phyloP scores from a whole-genome alignment of 2,888 invertebrate species.

The Thymelicus acteon region DNA sequence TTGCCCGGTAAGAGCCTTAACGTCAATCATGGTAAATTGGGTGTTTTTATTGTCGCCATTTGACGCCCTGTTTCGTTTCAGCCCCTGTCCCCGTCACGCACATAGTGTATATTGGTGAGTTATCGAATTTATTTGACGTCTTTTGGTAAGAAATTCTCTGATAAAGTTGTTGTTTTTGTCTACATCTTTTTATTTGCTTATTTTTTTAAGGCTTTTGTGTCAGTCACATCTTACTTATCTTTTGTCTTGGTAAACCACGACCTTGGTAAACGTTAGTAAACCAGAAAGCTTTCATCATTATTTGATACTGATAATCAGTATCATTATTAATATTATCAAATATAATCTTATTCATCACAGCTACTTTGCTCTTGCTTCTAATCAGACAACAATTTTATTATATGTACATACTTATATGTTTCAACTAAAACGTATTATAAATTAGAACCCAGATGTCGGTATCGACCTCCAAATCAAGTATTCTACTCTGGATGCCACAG shows the following conservation, averaged over 20 bases:
- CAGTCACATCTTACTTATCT: too few species aligned
- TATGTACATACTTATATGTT: not conserved
- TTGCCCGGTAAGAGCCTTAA: conserved; percentile 40
- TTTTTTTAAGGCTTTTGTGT: too few species aligned
- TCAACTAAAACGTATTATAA: not conserved
- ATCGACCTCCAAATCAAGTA: conserved; percentile 44
- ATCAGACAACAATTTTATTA: conserved; percentile 2
- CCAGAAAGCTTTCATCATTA: too few species aligned
- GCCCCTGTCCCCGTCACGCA: conserved; percentile 24
- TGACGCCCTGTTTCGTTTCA: conserved; percentile 34
- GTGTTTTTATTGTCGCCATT: conserved; percentile 34
- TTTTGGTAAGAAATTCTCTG: conserved; percentile 5
- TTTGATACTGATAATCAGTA: too few species aligned
- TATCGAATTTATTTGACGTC: conserved; percentile 19
- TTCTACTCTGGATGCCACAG: conserved; percentile 46
- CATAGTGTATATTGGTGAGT: conserved; percentile 49
- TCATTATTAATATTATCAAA: too few species aligned
- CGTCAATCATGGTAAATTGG: conserved; percentile 34
- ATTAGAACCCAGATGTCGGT: conserved; percentile 50
- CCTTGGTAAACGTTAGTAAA: too few species aligned
- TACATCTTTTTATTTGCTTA: not conserved
- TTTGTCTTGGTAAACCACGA: too few species aligned
- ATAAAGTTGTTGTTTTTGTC: not conserved
- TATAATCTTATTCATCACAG: too few species aligned
- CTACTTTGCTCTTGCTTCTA: conserved; percentile 6